Base-by-base conservation (phyloP, 2,113 vertebrate species). In the Thomomys bottae region DNA sequence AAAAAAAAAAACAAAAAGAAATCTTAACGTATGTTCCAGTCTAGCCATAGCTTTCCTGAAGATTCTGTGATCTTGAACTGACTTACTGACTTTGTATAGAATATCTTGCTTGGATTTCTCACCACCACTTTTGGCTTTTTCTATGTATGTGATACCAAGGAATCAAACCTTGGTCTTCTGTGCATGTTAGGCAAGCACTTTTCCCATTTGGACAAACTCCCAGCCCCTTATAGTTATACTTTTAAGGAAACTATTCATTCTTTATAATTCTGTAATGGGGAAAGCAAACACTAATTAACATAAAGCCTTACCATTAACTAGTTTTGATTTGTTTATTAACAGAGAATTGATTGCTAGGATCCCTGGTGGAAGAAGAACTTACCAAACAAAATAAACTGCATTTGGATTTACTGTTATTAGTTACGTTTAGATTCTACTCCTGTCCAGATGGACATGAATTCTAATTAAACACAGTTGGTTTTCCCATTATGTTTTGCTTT, bases 11-110 rank as follows among this genome's bases (percentile, higher is more conserved):
- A n/a, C n/a, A n/a, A n/a, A 45, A 23, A 17, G 6, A 8, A n/a
- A 36, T 83, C n/a, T 20, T 71, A 11, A 49, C 59, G 5, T 57
- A 59, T 45, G 28, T 82, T 85, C 64, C 2, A 38, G 24, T 78
- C 86, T 70, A 40, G 42, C 26, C 49, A 67, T 77, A 45, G 1
- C 3, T 90, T 84, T 81, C 30, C 10, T 88, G 4, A 68, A 57
- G 42, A 71, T 28, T 71, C 45, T 89, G 6, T 40, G 66, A 49
- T 67, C 61, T 45, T 66, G 38, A 68, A 57, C 30, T 91, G 71
- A 87, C 57, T 87, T 84, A 57, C 30, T 91, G 71, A 87, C 57
- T 87, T 84, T 76, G 32, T 76, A 87, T 91, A 88, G 77, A 92
- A 32, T 66, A 42, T 89, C 84, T 92, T 79, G 45, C 68, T 83